phyloP scores from a whole-genome alignment of 2,797 vertebrate genomes.

The Gorsachius magnificus region DNA sequence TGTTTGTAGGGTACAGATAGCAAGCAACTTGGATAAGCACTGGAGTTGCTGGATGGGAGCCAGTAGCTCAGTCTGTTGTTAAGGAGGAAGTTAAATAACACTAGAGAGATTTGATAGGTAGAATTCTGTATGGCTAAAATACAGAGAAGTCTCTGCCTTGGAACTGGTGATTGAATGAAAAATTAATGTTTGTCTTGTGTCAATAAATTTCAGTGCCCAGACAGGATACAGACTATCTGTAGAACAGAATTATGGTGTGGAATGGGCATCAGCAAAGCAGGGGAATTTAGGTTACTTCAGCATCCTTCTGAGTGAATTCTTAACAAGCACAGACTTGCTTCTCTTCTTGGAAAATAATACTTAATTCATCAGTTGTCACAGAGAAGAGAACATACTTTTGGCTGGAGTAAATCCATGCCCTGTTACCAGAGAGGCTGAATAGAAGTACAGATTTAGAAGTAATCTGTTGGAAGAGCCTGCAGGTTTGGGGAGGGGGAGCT shows the following conservation, averaged over 20 bases:
- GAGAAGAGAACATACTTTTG: not conserved
- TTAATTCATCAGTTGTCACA: not conserved
- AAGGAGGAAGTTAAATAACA: slow-evolving; percentile 59
- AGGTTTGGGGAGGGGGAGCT: not conserved
- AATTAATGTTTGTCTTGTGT: slow-evolving; percentile 1
- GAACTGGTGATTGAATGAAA: slow-evolving; percentile 21
- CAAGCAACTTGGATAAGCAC: slow-evolving; percentile 50
- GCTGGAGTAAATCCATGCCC: not conserved
- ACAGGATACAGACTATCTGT: not conserved
- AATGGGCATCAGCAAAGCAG: not conserved
- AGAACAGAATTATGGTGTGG: not conserved
- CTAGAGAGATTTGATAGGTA: not conserved
- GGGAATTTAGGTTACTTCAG: not conserved
- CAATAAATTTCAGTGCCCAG: not conserved
- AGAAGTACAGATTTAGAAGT: not conserved
- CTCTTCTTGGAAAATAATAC: slow-evolving; percentile 2
- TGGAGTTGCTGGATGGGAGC: slow-evolving; percentile 40
- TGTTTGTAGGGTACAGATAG: slow-evolving; percentile 51
- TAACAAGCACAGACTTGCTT: slow-evolving; percentile 23
- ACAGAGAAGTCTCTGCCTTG: not conserved
- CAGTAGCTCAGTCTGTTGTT: slow-evolving; percentile 38
- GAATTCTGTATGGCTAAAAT: not conserved
- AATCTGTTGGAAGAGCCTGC: not conserved
- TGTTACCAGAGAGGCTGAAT: not conserved
- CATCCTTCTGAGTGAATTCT: slow-evolving; percentile 14